Percentiles rank a stretch among this genome's conserved stretches.
phyloP scores from a whole-genome alignment of 2,888 invertebrate species.

The Labia minor region DNA sequence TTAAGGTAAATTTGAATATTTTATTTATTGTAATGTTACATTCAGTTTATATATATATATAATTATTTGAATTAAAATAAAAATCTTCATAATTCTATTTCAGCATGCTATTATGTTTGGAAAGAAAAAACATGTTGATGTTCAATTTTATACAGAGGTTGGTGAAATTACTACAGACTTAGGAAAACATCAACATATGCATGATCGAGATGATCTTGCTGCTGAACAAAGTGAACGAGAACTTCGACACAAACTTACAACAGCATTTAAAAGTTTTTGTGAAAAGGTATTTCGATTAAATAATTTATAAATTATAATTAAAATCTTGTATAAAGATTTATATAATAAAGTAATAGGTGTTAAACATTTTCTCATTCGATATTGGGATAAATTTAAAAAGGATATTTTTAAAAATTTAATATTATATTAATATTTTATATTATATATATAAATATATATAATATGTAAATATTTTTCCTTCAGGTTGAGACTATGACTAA shows the following conservation, averaged over 20 bases:
- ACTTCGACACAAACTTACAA: slow-evolving; percentile 88
- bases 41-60: not conserved
- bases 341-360: not conserved
- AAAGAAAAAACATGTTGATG: slow-evolving; percentile 95
- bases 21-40: no score
- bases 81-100: slow-evolving; percentile 22
- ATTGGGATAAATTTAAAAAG: not conserved
- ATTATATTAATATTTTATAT: no score
- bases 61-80: no score
- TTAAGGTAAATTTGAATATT: slow-evolving; percentile 49
- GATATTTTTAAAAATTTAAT: not conserved
- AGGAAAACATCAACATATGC: slow-evolving; percentile 99
- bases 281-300: slow-evolving; percentile 62
- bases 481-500: slow-evolving; percentile 86
- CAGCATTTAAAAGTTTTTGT: slow-evolving; percentile 96
- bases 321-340: not conserved
- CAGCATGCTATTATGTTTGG: slow-evolving; percentile 98
- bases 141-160: slow-evolving; percentile 99
- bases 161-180: slow-evolving; percentile 99
- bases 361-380: slow-evolving; percentile 22
- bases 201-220: slow-evolving; percentile 95
- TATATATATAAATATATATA: no score
- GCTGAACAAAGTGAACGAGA: slow-evolving; percentile 98
- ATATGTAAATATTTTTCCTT: no score
- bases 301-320: no score